Evolutionary conservation across 2,888 invertebrate genomes (phyloP).

Genomic region (Lamproptera curius): DNA sequence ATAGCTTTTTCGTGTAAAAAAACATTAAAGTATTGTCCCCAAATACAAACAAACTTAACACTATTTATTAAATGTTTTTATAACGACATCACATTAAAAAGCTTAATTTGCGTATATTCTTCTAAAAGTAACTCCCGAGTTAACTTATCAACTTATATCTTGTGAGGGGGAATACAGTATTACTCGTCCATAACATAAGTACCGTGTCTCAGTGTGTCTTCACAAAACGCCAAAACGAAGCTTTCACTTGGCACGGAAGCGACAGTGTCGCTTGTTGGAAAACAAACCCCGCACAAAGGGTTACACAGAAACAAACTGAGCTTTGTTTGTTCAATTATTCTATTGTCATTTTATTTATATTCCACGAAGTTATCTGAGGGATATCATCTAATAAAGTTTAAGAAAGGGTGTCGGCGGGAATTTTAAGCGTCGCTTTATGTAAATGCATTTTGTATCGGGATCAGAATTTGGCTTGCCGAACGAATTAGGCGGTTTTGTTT

Average conservation of each 20-base stretch:
- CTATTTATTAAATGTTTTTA: no score
- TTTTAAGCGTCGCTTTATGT: slow-evolving; percentile 73
- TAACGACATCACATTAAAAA: no score
- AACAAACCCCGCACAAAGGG: slow-evolving; percentile 34
- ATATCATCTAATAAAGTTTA: slow-evolving; percentile 69
- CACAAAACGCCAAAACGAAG: slow-evolving; percentile 6
- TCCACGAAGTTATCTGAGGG: slow-evolving; percentile 59
- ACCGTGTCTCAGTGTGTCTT: slow-evolving; percentile 11
- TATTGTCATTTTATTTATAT: slow-evolving; percentile 74
- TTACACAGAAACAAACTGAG: slow-evolving; percentile 38
- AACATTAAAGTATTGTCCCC: no score
- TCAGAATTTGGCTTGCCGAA: slow-evolving; percentile 11
- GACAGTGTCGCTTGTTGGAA: slow-evolving; percentile 19
- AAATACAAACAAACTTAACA: no score
- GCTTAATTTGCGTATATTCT: no score
- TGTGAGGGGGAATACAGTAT: no score
- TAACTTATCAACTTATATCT: background rate
- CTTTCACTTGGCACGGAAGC: slow-evolving; percentile 19
- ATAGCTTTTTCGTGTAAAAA: no score
- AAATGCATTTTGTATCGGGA: slow-evolving; percentile 54
- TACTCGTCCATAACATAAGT: no score
- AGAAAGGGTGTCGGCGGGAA: slow-evolving; percentile 49
- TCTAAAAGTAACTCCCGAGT: no score
- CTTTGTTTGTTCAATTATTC: slow-evolving; percentile 61
- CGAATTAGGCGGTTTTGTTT: background rate